Evolutionary conservation across 1,140 invertebrate genomes (phyloP), one percentile per base, ranked within the genome.

Genomic region (Zaprionus camerounensis): DNA sequence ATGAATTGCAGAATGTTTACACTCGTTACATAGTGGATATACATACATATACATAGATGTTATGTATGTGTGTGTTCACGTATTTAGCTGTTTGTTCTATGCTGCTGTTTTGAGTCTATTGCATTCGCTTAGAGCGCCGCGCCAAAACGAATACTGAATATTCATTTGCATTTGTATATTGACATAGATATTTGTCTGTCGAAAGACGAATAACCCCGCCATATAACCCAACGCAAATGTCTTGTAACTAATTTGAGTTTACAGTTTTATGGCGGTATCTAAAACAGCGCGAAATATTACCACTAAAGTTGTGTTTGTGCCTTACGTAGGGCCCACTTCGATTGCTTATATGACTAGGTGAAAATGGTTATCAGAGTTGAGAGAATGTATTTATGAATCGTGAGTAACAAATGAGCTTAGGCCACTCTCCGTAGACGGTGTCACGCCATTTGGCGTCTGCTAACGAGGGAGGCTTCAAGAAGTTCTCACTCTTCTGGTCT

Each of bases 121-220:
- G 53, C 64, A 67, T 62, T 62, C 22, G 41, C 44, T 49, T 49
- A 26, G 31, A 24, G 66, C 56, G 11, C 44, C 56, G 11, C 44
- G 62, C 49, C n/a, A 58, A 63, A 70, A 65, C 64, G 62, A 66
- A 62, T 56, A 57, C 66, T 49, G 71, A 77, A 82, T 76, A 61
- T 72, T 56, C 38, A 69, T 46, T 72, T 70, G 70, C 38, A 69
- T 46, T 75, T 70, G 70, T 44, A 77, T 83, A 80, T 61, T 70
- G 49, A 71, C 53, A 64, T 38, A 71, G 44, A 59, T 76, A 69
- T 55, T 31, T 15, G 15, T 41, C 58, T 46, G 58, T 41, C 46
- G 46, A 51, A 51, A 51, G 46, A 24, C 12, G 46, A 24, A 51
- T 51, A 22, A 51, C 17, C 44, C 46, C 17, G 4, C 20, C 46